Evolutionary conservation across 1,140 invertebrate genomes (phyloP).

Genomic region (Psix sp.): DNA sequence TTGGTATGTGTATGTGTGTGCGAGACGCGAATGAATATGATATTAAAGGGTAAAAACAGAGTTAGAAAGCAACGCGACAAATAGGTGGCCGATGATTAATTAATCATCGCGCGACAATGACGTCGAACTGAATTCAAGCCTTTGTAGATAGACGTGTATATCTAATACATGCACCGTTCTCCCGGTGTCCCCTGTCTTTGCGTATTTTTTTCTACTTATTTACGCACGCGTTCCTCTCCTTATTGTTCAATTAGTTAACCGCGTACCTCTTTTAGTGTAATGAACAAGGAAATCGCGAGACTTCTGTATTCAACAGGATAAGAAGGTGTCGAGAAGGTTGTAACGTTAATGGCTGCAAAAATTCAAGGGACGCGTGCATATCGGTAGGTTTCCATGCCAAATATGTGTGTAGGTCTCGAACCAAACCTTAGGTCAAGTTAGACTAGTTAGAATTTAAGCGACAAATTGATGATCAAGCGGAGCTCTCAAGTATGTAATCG

Average conservation of each 20-base stretch:
- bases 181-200: slow-evolving; percentile 40
- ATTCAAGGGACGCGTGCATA: slow-evolving; percentile 59
- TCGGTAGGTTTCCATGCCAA: slow-evolving; percentile 74
- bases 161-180: slow-evolving; percentile 28
- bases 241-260: too few species aligned
- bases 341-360: too few species aligned
- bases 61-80: slow-evolving; percentile 1
- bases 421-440: slow-evolving; percentile 65
- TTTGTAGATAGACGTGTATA: slow-evolving; percentile 54
- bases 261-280: too few species aligned
- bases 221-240: slow-evolving; percentile 44
- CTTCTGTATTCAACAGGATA: too few species aligned
- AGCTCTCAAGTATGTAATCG: slow-evolving; percentile 33
- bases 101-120: slow-evolving; percentile 34
- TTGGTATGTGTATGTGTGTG: slow-evolving; percentile 40
- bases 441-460: slow-evolving; percentile 49
- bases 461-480: slow-evolving; percentile 32
- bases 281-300: too few species aligned
- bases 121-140: slow-evolving; percentile 36
- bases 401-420: slow-evolving; percentile 71
- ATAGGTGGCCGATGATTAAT: slow-evolving; percentile 38
- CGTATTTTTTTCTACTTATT: slow-evolving; percentile 53
- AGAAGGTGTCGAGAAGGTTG: too few species aligned
- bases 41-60: neutral
- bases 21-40: slow-evolving; percentile 18